phyloP scores from a whole-genome alignment of 1,140 invertebrate genomes.

The Brachionus asplanchnoidis region DNA sequence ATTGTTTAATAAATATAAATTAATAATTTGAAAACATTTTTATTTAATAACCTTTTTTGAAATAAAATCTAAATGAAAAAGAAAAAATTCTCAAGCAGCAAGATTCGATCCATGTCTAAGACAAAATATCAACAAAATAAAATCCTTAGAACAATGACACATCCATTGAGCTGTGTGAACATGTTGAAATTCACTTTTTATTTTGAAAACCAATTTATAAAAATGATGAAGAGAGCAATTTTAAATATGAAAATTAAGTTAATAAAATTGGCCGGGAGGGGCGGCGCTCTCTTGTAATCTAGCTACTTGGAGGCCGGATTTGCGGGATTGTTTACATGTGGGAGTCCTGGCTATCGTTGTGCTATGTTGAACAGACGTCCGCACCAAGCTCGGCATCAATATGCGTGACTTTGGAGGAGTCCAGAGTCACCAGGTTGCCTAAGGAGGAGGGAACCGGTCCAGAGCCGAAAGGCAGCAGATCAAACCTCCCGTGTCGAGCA shows the following conservation, averaged over 20 bases:
- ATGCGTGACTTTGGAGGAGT: slow-evolving; percentile 74
- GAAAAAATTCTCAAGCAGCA: too few species aligned
- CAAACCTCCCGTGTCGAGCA: slow-evolving; percentile 90
- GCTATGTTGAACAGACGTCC: slow-evolving; percentile 63
- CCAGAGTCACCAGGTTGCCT: slow-evolving; percentile 72
- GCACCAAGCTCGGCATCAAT: slow-evolving; percentile 77
- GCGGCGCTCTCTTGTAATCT: slow-evolving; percentile 86
- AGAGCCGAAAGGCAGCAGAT: slow-evolving; percentile 92
- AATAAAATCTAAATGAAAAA: background rate
- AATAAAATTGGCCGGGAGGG: slow-evolving; percentile 63
- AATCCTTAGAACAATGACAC: background rate
- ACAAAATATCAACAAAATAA: background rate
- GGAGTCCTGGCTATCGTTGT: slow-evolving; percentile 59
- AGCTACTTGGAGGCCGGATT: slow-evolving; percentile 79
- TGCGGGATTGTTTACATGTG: slow-evolving; percentile 79
- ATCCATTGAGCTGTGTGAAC: background rate
- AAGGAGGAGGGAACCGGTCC: slow-evolving; percentile 89
- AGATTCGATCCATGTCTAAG: background rate
- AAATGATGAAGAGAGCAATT: background rate
- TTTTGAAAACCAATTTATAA: background rate
- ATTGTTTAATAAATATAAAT: too few species aligned
- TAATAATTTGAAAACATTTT: too few species aligned
- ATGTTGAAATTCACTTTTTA: background rate
- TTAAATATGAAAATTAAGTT: background rate
- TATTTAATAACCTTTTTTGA: background rate